A percentile compares a stretch with the other conserved stretches of the same genome.
phyloP scores from a whole-genome alignment of 37 sponge, comb jelly and placozoan genomes.

The Halisarca cf. caerulea region DNA sequence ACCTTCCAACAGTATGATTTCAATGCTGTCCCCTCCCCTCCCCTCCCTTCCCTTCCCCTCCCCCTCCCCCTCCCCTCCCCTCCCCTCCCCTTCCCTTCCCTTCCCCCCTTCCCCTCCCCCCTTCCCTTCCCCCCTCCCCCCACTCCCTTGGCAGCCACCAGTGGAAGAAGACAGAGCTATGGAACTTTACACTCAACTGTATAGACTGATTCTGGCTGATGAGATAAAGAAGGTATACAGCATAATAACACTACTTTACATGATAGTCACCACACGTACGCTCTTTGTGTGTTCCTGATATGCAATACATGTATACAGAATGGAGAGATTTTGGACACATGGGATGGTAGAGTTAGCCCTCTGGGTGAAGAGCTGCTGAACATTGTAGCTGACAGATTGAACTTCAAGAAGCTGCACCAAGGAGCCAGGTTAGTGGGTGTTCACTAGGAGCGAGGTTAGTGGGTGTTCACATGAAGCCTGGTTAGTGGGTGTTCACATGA shows the following conservation, averaged over 20 bases:
- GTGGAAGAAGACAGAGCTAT: slow-evolving; percentile 1
- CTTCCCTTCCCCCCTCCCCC: not conserved
- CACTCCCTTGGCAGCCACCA: not conserved
- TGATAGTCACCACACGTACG: too few species aligned
- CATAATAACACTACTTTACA: too few species aligned
- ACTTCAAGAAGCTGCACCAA: not conserved
- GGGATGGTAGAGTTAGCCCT: slow-evolving; percentile 14
- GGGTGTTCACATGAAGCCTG: too few species aligned
- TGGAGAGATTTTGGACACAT: not conserved
- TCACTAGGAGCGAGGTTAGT: too few species aligned
- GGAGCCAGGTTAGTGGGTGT: slow-evolving; percentile 12
- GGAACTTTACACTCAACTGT: not conserved
- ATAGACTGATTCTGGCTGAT: not conserved
- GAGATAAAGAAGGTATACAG: not conserved
- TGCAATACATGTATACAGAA: not conserved
- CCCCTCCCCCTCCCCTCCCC: not conserved
- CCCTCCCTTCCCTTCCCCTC: not conserved
- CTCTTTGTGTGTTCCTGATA: too few species aligned
- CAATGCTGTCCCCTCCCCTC: not conserved
- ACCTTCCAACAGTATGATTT: not conserved
- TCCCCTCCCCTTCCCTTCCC: not conserved
- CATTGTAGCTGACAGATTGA: not conserved
- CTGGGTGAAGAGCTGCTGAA: slow-evolving; percentile 3
- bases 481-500: too few species aligned
- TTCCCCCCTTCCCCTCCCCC: not conserved